Evolutionary conservation across 2,113 vertebrate genomes (phyloP), one percentile per base, ranked within the genome.

Genomic region (Podarcis cretensis): DNA sequence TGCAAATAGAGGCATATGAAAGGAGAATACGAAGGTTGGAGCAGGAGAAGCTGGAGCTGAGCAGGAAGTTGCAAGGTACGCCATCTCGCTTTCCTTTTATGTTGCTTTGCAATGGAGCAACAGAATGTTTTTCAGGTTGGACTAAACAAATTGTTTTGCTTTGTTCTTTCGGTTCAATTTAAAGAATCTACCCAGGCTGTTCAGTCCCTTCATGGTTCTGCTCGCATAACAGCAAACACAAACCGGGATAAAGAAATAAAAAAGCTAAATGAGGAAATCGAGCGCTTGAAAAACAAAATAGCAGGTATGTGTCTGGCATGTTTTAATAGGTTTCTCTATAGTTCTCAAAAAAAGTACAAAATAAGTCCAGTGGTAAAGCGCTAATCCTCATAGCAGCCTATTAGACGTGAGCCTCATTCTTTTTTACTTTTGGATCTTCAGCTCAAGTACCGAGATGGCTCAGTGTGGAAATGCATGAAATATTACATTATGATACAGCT

Each of bases 201-300:
- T 80, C 98, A 98, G 96, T 97, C 97, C 40, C 98, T 98, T 23
- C 97, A 98, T 7, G 97, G 97, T 68, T 97, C 97, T 10, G 77
- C 97, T 4, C 96, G 97, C 77, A 90, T 97, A 81, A 89, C 97
- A 78, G 97, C 97, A 82, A 97, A 96, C 14, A 89, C 98, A 48
- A 96, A 94, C 69, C 96, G 98, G 8, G 98, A 99, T 95, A 98
- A 98, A 89, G 99, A 99, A 94, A 98, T 99, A 59, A 99, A 98
- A 95, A 99, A 98, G 92, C 95, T 99, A 35, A 99, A 98, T 77
- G 99, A 99, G 89, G 99, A 99, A 95, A 98, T 99, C 0, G 99
- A 99, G 25, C 97, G 98, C 0, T 96, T 99, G 63, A 99, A 98
- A 96, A 98, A 97, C 91, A 99, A 98, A 95, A 96, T 99, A 90